phyloP scores from a whole-genome alignment of 2,888 invertebrate genomes.

The Sussaba pulchella region DNA sequence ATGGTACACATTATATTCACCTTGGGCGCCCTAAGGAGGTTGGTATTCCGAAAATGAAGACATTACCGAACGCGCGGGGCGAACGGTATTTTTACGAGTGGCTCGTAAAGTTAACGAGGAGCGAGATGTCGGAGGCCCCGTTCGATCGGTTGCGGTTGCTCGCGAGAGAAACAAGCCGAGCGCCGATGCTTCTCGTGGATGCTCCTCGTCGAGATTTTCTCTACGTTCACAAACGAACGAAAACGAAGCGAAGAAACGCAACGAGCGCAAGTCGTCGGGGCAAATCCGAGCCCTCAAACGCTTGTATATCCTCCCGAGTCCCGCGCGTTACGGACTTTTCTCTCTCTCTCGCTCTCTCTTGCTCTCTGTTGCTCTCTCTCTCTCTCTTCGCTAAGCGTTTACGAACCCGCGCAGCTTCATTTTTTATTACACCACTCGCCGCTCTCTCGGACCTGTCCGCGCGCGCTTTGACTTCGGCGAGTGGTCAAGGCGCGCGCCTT shows the following conservation, averaged over 20 bases:
- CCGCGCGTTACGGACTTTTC: too few relatives aligned
- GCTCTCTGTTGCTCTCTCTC: too few relatives aligned
- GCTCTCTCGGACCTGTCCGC: conserved; percentile 50
- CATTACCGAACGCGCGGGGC: conserved; percentile 78
- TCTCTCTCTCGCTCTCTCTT: too few relatives aligned
- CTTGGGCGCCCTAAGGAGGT: conserved; percentile 77
- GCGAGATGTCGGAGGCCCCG: conserved; percentile 68
- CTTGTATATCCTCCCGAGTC: too few relatives aligned
- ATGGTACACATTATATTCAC: conserved; percentile 83
- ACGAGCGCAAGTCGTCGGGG: conserved; percentile 8
- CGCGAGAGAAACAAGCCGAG: too few relatives aligned
- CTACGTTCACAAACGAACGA: too few relatives aligned
- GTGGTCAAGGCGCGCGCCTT: conserved; percentile 19
- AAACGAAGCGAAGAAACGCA: conserved; percentile 47
- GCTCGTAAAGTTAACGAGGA: conserved; percentile 84
- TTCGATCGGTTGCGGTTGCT: conserved; percentile 45
- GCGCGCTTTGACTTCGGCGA: conserved; percentile 52
- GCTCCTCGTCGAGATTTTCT: conserved; percentile 28
- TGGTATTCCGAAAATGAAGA: conserved; percentile 81
- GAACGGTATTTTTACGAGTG: conserved; percentile 84
- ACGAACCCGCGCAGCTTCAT: conserved; percentile 25
- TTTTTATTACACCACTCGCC: conserved; percentile 61
- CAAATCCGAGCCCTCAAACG: too few relatives aligned
- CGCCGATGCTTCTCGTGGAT: conserved; percentile 31
- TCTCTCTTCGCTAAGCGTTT: conserved; percentile 16